Evolutionary conservation across 2,797 vertebrate genomes (phyloP).

Genomic region (Trachurus trachurus): DNA sequence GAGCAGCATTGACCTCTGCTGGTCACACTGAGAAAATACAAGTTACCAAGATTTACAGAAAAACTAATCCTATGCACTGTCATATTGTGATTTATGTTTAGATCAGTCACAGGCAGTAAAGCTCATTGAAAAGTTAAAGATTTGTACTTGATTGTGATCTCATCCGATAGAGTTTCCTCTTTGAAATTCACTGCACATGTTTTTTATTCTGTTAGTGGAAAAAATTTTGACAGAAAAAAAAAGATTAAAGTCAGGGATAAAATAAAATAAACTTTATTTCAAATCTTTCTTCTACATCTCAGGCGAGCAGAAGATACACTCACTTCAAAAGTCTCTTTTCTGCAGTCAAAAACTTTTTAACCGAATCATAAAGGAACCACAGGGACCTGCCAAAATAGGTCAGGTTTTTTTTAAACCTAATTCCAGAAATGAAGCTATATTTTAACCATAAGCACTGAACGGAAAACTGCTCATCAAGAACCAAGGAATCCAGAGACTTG

Average conservation of each 20-base stretch:
- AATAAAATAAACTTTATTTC: background rate
- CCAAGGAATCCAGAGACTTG: background rate
- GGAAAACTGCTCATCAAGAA: background rate
- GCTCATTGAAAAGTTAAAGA: background rate
- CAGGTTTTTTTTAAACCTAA: background rate
- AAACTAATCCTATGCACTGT: too few relatives aligned
- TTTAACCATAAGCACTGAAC: background rate
- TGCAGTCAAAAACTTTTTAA: background rate
- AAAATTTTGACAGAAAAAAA: background rate
- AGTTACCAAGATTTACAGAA: background rate
- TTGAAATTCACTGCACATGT: background rate
- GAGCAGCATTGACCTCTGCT: constrained; percentile 76
- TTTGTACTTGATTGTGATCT: background rate
- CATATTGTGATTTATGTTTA: background rate
- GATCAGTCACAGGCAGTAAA: background rate
- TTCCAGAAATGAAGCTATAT: background rate
- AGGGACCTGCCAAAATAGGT: background rate
- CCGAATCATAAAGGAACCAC: background rate
- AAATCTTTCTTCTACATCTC: constrained; percentile 1
- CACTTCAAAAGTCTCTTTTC: background rate
- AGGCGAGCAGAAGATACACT: background rate
- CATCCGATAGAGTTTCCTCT: background rate
- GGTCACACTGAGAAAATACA: constrained; percentile 45
- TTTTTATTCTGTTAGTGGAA: background rate
- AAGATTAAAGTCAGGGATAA: background rate